Percentiles rank a stretch among this genome's conserved stretches.
phyloP scores from a whole-genome alignment of 2,888 invertebrate species.

The Dasypolia templi region DNA sequence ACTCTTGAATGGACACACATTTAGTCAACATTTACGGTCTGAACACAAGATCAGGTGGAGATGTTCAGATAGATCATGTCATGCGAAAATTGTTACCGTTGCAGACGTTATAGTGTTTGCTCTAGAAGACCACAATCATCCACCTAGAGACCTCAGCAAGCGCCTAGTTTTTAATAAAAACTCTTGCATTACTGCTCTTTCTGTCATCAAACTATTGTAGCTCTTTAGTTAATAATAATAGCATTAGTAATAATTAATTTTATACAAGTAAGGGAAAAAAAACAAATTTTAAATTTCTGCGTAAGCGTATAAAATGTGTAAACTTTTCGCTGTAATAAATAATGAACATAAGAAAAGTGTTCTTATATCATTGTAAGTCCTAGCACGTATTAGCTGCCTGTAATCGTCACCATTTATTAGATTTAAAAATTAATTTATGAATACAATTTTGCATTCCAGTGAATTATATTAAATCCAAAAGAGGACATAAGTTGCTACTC shows the following conservation, averaged over 20 bases:
- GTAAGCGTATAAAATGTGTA: background rate
- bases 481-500: constrained; percentile 65
- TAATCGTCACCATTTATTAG: background rate
- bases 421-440: background rate
- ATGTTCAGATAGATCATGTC: constrained; percentile 68
- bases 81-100: constrained; percentile 71
- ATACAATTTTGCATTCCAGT: constrained; percentile 6
- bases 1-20: constrained; percentile 66
- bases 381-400: background rate
- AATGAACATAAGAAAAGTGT: background rate
- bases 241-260: too few relatives aligned
- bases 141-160: constrained; percentile 16
- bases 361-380: background rate
- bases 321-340: background rate
- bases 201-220: background rate
- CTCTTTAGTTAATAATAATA: background rate
- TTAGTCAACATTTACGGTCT: constrained; percentile 60
- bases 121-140: constrained; percentile 52
- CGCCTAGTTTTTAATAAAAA: background rate
- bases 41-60: constrained; percentile 71
- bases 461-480: constrained; percentile 30
- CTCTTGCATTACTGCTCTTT: background rate
- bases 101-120: constrained; percentile 38
- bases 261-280: too few relatives aligned
- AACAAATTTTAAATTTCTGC: background rate